Evolutionary conservation across 2,888 invertebrate species (phyloP).

Genomic region (Antheraea yamamai): DNA sequence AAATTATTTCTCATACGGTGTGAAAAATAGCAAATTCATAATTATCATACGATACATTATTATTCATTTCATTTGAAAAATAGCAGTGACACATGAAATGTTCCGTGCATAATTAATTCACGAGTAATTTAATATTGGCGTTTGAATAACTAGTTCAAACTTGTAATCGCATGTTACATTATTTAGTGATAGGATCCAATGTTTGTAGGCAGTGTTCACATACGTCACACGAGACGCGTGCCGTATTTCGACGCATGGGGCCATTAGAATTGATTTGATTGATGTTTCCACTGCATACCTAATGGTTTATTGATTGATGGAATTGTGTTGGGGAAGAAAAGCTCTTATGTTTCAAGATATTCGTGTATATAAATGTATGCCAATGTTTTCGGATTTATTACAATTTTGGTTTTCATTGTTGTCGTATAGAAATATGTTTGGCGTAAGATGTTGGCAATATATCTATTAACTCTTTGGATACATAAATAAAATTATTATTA

Average conservation of each 20-base stretch:
- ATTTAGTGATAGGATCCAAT: constrained; percentile 6
- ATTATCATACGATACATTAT: too few relatives aligned
- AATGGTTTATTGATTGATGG: constrained; percentile 35
- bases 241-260: constrained; percentile 22
- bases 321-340: constrained; percentile 13
- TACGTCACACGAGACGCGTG: constrained; percentile 27
- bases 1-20: too few relatives aligned
- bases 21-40: too few relatives aligned
- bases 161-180: not conserved
- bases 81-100: too few relatives aligned
- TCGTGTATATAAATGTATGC: not conserved
- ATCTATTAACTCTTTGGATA: too few relatives aligned
- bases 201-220: constrained; percentile 24
- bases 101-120: not conserved
- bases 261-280: constrained; percentile 41
- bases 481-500: too few relatives aligned
- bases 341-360: constrained; percentile 5
- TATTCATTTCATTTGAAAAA: too few relatives aligned
- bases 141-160: constrained; percentile 11
- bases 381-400: not conserved
- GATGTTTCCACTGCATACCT: constrained; percentile 34
- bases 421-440: not conserved
- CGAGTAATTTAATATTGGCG: not conserved
- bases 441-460: not conserved
- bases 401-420: not conserved